Evolutionary conservation across 2,888 invertebrate genomes (phyloP), one percentile per base, ranked within the genome.

Genomic region (Tinea semifulvella): DNA sequence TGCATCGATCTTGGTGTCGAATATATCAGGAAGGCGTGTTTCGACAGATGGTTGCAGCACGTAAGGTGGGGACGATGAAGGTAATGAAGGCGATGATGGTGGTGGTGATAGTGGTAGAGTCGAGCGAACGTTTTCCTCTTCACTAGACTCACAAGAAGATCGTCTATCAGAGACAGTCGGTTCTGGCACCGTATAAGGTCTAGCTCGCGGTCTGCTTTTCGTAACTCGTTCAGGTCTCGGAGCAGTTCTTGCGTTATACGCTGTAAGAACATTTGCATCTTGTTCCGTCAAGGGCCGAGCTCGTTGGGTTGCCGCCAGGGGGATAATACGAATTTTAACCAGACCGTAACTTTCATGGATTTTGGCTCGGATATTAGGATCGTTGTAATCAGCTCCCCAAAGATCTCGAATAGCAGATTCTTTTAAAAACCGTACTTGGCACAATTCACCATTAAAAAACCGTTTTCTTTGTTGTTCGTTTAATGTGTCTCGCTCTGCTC

Each of bases 401-500:
- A 82, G 67, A 39, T 82, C 82, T 53, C 77, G 58, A n/a, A 82
- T 81, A 0, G 82, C 82, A 2, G 82, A 69, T 59, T 82, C 82
- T 50, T 82, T 82, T 2, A 82, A 61, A 49, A 72, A 82, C 8
- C 77, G 58, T 0, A 82, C 82, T 66, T 82, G 82, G 46, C 82
- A 82, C 0, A 82, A 64, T 58, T 82, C 82, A n/a, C 82, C 82
- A 48, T 82, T 82, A 51, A 82, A 82, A 57, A 82, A 82, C 13
- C 82, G 56, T 52, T 82, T 82, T 20, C 82, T 58, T 50, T 82
- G 82, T 50, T 79, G 81, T 51, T 82, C 82, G 50, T 82, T 82
- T 10, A 82, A 68, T 1, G 75, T 57, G 36, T 82, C 82, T 51
- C 82, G 61, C 50, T 82, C 82, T 6, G 80, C 67, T 8, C 82